Evolutionary conservation across 2,113 vertebrate genomes (phyloP), one percentile per base, ranked within the genome.

Genomic region (Myiopsitta monachus): DNA sequence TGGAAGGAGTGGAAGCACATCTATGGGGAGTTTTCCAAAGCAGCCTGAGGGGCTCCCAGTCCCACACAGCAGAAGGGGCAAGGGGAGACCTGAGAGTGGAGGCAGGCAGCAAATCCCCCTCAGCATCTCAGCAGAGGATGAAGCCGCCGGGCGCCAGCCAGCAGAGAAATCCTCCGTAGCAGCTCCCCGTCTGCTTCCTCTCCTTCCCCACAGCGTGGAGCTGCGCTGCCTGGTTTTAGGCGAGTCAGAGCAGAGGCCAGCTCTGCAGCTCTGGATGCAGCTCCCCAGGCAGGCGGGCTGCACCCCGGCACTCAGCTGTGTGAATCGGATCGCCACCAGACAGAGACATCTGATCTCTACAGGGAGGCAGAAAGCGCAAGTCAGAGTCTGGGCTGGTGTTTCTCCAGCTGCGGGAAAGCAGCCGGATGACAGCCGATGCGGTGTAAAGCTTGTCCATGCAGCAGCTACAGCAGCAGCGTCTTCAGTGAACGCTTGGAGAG

Each of bases 171-270:
- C 3, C 14, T 10, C 14, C 1, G 2, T 30, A 16, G 16, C 11
- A 64, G n/a, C 14, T 66, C 16, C 22, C 38, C 0, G 2, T 5
- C 84, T 69, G 63, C 67, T 95, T 95, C 28, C 75, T 41, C 23
- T 80, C 63, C 54, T 88, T 94, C 54, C 91, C 93, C 94, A 77
- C 94, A 68, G 91, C 8, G 92, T 43, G 96, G 95, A 96, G 93
- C 96, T 95, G 95, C 75, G 3, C 77, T 78, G 80, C 86, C 66
- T 77, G 38, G 1, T 94, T 95, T 92, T 1, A 36, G 61, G 28
- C 63, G 13, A 62, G 5, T 4, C 18, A 1, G 18, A 16, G 55
- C 10, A 2, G 7, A 18, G 19, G 14, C 55, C 64, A 15, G 67
- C 10, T 46, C 5, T 44, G 57, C 88, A 28, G 72, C 49, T 46